Evolutionary conservation across 2,888 invertebrate species (phyloP), one percentile per base, ranked within the genome.

Genomic region (Macrosoma leucophasiata): DNA sequence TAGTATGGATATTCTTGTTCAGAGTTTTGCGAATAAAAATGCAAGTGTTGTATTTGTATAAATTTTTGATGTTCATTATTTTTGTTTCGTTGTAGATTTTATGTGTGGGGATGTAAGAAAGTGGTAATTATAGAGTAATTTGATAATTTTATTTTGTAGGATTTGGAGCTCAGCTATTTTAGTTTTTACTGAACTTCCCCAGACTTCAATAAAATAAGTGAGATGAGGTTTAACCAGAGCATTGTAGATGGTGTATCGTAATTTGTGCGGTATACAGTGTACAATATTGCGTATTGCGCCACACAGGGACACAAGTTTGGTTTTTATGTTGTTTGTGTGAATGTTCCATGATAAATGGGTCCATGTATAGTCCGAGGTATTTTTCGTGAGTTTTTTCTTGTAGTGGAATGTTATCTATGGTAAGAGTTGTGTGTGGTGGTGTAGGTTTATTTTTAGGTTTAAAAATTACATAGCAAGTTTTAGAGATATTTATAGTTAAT

Each of bases 101-200:
- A n/a, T n/a, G n/a, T n/a, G n/a, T n/a, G n/a, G n/a, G n/a, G n/a
- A n/a, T n/a, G n/a, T n/a, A n/a, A n/a, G n/a, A n/a, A n/a, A n/a
- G n/a, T n/a, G n/a, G n/a, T n/a, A 23, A 9, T 26, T 22, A 62
- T 51, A 34, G 56, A 14, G 13, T n/a, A 21, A n/a, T 15, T 30
- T 17, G 10, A 24, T 23, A 14, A 26, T 15, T 26, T 26, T 26
- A 15, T 26, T 26, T 26, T 26, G 22, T 18, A 18, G 13, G 9
- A 23, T 29, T 22, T 21, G 15, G 2, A 19, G 14, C 14, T 26
- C 28, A 11, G 8, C 8, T 17, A 15, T 15, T 27, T 10, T 17
- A 2, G 15, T 27, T 27, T 27, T 27, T 14, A 13, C 15, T 23
- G 15, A 10, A 5, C 23, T 10, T 5, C 27, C 27, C 27, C 18